These are phyloP conservation scores for Holocentrus rufus DNA, from an alignment of 2,797 vertebrate genomes.

Conservation along the genomic window DNA sequence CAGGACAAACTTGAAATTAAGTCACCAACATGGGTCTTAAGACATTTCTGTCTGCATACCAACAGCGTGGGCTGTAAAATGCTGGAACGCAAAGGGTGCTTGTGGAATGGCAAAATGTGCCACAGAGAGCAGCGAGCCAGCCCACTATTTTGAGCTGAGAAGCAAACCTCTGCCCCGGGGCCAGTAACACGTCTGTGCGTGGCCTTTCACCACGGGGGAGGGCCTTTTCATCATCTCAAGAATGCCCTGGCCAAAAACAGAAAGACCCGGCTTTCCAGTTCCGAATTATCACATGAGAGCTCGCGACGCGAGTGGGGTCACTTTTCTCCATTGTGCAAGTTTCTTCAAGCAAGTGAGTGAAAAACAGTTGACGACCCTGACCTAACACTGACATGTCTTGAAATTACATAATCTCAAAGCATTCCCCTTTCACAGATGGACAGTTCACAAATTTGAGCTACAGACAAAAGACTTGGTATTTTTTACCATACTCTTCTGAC, in stretches of 20 bases:
- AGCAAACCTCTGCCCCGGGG: conserved; percentile 56
- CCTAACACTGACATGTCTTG: no score
- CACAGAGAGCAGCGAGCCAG: conserved; percentile 12
- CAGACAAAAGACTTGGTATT: background rate
- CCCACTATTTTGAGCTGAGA: conserved; percentile 37
- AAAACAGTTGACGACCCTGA: conserved; percentile 39
- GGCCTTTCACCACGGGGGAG: conserved; percentile 50
- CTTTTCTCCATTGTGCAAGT: conserved; percentile 57
- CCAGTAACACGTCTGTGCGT: conserved; percentile 57
- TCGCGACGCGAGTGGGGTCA: conserved; percentile 56
- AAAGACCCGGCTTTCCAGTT: conserved; percentile 66
- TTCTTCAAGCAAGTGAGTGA: conserved; percentile 26
- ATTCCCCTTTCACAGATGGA: no score
- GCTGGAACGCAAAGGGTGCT: background rate
- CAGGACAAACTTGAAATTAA: no score
- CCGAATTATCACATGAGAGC: conserved; percentile 62
- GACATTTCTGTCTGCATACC: conserved; percentile 7
- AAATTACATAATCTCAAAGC: no score
- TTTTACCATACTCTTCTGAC: background rate
- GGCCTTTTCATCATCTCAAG: conserved; percentile 64
- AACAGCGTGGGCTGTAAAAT: background rate
- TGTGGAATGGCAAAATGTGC: background rate
- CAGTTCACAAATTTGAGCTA: background rate
- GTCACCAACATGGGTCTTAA: no score
- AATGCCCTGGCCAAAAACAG: conserved; percentile 75